Evolutionary conservation across 2,888 invertebrate genomes (phyloP).

Genomic region (Metacarcinus magister): DNA sequence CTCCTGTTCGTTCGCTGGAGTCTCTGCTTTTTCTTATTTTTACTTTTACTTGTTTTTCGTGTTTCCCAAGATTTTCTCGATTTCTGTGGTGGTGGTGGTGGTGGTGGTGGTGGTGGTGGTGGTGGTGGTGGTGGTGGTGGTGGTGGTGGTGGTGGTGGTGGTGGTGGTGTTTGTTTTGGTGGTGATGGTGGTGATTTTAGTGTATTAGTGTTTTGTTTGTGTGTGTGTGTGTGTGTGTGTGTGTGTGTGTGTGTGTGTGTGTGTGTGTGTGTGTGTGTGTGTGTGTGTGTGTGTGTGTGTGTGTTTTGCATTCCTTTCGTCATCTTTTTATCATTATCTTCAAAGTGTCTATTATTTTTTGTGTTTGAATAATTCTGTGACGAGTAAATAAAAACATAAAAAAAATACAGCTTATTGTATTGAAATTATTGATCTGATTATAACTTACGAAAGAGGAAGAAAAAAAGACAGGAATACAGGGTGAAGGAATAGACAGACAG

Average conservation of each 20-base stretch:
- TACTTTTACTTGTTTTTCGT: slow-evolving; percentile 14
- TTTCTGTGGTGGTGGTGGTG: background rate
- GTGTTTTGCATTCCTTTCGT: too few species aligned
- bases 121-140: slow-evolving; percentile 11
- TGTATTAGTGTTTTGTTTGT: background rate
- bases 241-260: background rate
- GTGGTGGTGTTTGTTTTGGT: background rate
- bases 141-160: background rate
- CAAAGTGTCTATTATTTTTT: too few species aligned
- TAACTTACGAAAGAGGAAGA: too few species aligned
- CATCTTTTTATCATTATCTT: too few species aligned
- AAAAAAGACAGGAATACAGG: too few species aligned
- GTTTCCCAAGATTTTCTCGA: slow-evolving; percentile 26
- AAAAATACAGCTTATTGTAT: too few species aligned
- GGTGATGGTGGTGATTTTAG: slow-evolving; percentile 33
- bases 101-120: slow-evolving; percentile 33
- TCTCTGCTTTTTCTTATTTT: background rate
- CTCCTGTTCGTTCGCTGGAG: background rate
- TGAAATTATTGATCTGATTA: too few species aligned
- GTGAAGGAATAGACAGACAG: too few species aligned
- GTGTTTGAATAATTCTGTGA: too few species aligned
- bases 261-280: slow-evolving; percentile 18
- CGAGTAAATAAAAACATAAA: too few species aligned
- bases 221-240: background rate
- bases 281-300: background rate